Conservation (phyloP, 2,113 vertebrate genomes). For the Regulus satrapa region DNA sequence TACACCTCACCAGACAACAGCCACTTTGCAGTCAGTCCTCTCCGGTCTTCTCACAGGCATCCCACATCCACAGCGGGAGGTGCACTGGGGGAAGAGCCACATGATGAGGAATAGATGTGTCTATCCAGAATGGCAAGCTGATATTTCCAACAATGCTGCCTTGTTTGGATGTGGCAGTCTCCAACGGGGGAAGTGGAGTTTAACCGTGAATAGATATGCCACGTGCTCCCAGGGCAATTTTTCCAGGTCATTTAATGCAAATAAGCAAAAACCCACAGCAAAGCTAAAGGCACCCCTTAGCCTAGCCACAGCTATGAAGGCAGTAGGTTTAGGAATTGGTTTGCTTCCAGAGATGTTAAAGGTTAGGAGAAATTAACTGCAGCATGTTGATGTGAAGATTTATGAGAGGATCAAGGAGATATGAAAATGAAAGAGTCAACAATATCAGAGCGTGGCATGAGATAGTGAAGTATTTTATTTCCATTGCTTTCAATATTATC, state of each 20-base stretch:
- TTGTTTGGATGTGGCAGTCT: background rate
- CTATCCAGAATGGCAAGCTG: background rate
- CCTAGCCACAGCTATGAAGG: background rate
- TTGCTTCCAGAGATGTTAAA: background rate
- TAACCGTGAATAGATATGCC: background rate
- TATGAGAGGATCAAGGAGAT: background rate
- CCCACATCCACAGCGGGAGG: accelerated
- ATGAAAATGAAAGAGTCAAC: constrained; percentile 1
- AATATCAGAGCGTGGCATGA: background rate
- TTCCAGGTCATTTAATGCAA: background rate
- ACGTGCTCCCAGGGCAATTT: background rate
- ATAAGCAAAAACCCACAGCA: background rate
- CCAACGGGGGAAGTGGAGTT: background rate
- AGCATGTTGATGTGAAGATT: constrained; percentile 2
- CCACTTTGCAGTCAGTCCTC: background rate
- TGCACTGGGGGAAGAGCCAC: background rate
- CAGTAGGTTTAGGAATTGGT: background rate
- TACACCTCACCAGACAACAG: background rate
- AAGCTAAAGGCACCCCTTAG: background rate
- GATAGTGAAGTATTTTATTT: constrained; percentile 39
- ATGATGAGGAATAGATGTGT: background rate
- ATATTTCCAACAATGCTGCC: background rate
- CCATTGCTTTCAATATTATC: constrained; percentile 18
- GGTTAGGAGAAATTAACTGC: constrained; percentile 17
- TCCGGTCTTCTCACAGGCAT: background rate